Conservation (phyloP, 1,140 invertebrate species). For the Metopolophium dirhodum region DNA sequence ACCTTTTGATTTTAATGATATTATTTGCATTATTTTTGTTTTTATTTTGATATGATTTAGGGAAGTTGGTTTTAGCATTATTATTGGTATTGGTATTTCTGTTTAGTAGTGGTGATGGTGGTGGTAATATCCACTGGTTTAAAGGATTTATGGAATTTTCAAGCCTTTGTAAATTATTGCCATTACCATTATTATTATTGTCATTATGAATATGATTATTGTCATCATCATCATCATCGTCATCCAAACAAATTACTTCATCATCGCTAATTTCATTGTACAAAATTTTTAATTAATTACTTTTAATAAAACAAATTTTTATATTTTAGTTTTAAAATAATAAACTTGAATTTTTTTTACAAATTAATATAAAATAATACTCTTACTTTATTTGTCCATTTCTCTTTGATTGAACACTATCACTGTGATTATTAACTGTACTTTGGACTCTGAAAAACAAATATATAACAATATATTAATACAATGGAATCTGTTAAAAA, state of each 20-base stretch:
- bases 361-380: neutral
- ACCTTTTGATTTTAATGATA: neutral
- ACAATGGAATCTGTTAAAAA: neutral
- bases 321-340: neutral
- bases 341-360: neutral
- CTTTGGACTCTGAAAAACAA: neutral
- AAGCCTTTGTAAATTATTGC: too few species aligned
- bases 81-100: too few species aligned
- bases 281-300: neutral
- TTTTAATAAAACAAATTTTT: neutral
- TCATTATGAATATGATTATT: neutral
- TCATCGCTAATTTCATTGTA: neutral
- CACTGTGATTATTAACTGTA: neutral
- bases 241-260: constrained; percentile 23
- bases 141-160: too few species aligned
- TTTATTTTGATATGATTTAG: neutral
- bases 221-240: neutral
- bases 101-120: too few species aligned
- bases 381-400: neutral
- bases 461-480: neutral
- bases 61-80: neutral
- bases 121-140: too few species aligned
- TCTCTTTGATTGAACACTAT: neutral
- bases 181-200: neutral
- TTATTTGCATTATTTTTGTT: neutral